These are phyloP conservation scores for Macrotrachela quadricornifera DNA, from an alignment of 1,140 invertebrate genomes.

Conservation along the genomic window DNA sequence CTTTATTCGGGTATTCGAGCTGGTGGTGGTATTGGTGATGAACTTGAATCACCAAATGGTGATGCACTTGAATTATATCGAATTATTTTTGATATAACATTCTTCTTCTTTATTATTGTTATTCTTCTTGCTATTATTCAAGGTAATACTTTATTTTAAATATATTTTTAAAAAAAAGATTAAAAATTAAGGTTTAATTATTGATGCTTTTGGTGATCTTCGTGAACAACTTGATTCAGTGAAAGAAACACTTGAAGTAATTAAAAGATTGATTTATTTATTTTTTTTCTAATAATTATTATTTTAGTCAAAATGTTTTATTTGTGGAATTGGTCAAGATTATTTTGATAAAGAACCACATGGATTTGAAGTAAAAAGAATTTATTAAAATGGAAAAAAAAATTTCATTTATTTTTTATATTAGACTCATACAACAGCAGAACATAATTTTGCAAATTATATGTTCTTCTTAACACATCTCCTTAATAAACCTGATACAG, in stretches of 20 bases:
- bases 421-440: constrained; percentile 72
- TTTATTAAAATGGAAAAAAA: no score
- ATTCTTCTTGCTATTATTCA: constrained; percentile 98
- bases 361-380: constrained; percentile 46
- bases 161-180: neutral
- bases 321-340: constrained; percentile 95
- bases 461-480: constrained; percentile 99
- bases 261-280: neutral
- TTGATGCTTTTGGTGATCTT: constrained; percentile 97
- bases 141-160: constrained; percentile 37
- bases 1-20: constrained; percentile 94
- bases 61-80: constrained; percentile 87
- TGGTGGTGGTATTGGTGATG: constrained; percentile 95
- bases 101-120: constrained; percentile 99
- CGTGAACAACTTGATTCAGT: constrained; percentile 97
- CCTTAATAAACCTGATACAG: constrained; percentile 98
- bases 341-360: constrained; percentile 92
- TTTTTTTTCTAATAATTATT: no score
- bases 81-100: constrained; percentile 98
- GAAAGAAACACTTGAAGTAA: constrained; percentile 83
- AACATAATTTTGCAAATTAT: constrained; percentile 99
- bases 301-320: constrained; percentile 85
- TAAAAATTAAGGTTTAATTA: constrained; percentile 92
- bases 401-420: no score
- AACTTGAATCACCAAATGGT: constrained; percentile 89